Conservation (phyloP, 64 coral and sea anemone species). For the Stichodactyla helianthus region DNA sequence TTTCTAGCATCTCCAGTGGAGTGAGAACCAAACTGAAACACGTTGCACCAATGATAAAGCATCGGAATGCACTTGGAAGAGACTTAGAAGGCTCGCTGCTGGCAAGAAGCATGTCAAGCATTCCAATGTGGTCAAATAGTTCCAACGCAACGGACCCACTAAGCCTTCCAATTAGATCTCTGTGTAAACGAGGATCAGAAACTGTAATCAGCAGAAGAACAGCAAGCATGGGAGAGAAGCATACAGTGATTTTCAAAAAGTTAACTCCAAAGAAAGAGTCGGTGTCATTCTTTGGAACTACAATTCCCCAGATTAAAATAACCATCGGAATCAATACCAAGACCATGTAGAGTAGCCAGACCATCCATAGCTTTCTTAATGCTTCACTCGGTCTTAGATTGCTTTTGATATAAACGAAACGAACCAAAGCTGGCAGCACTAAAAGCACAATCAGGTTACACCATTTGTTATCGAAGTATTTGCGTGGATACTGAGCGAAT, state of each 20-base stretch:
- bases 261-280: conserved; percentile 49
- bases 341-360: background rate
- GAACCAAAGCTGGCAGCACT: background rate
- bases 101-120: conserved; percentile 35
- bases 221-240: conserved; percentile 31
- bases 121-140: conserved; percentile 57
- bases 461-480: background rate
- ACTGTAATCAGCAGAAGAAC: conserved; percentile 25
- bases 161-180: conserved; percentile 26
- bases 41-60: background rate
- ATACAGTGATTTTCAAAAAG: conserved; percentile 52
- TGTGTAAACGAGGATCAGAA: background rate
- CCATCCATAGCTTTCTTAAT: background rate
- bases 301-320: background rate
- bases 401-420: background rate
- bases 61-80: background rate
- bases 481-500: background rate
- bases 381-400: background rate
- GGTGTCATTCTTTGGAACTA: background rate
- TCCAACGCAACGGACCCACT: conserved; percentile 39
- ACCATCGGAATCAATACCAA: conserved; percentile 3
- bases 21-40: conserved; percentile 8
- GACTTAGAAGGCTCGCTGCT: background rate
- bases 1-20: background rate
- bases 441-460: background rate